phyloP scores from a whole-genome alignment of 2,888 invertebrate genomes.

The Stenoptilia bipunctidactyla region DNA sequence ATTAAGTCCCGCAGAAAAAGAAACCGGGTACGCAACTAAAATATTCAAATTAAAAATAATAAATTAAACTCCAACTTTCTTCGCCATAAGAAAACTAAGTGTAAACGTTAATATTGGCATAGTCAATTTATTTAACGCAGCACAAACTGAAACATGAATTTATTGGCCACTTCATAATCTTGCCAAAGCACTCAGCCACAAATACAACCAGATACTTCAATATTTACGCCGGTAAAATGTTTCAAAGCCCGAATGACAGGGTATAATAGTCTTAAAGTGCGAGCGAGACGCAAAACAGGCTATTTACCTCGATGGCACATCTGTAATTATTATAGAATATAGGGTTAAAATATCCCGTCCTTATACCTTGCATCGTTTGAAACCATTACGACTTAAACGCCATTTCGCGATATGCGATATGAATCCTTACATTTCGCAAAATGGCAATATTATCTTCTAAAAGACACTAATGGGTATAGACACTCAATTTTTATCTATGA shows the following conservation, averaged over 20 bases:
- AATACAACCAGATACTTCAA: slow-evolving; percentile 23
- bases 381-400: not conserved
- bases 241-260: slow-evolving; percentile 50
- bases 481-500: slow-evolving; percentile 9
- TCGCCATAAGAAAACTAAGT: not conserved
- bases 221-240: slow-evolving; percentile 46
- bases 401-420: slow-evolving; percentile 2
- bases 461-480: slow-evolving; percentile 1
- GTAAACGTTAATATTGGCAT: not conserved
- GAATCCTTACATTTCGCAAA: not conserved
- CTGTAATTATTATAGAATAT: slow-evolving; percentile 57
- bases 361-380: slow-evolving; percentile 24
- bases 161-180: slow-evolving; percentile 10
- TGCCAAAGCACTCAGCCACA: slow-evolving; percentile 16
- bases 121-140: not conserved
- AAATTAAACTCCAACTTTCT: not conserved
- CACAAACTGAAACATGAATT: not conserved
- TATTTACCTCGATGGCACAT: slow-evolving; percentile 58
- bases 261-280: slow-evolving; percentile 19
- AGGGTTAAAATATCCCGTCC: slow-evolving; percentile 51
- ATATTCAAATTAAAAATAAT: not conserved
- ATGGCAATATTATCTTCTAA: not conserved
- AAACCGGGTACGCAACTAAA: not conserved
- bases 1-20: no score
- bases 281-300: slow-evolving; percentile 35